Conservation (phyloP, 2,888 invertebrate species). For the Apotomis turbidana region DNA sequence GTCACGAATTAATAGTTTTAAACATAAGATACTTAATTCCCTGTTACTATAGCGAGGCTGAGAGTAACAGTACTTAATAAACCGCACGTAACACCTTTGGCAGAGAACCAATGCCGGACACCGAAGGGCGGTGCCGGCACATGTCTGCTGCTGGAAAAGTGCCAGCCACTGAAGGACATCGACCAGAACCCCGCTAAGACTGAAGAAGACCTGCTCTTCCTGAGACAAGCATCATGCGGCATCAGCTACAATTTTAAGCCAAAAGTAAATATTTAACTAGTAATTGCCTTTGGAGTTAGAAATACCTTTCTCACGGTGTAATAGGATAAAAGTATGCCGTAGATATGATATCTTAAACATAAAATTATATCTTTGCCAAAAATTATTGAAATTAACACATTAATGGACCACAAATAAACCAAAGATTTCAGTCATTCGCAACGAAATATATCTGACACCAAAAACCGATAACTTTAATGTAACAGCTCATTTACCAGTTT, state of each 20-base stretch:
- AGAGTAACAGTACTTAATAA: background rate
- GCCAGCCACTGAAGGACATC: constrained; percentile 48
- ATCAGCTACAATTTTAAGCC: constrained; percentile 44
- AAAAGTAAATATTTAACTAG: constrained; percentile 31
- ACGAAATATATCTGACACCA: too few species aligned
- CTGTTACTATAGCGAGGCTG: too few species aligned
- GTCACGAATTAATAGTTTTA: too few species aligned
- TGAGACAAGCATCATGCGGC: constrained; percentile 51
- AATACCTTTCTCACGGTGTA: background rate
- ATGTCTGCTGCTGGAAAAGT: constrained; percentile 51
- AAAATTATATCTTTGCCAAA: too few species aligned
- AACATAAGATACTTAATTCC: too few species aligned
- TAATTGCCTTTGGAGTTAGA: background rate
- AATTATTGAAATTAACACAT: too few species aligned
- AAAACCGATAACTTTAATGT: too few species aligned
- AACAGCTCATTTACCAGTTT: too few species aligned
- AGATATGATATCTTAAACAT: too few species aligned
- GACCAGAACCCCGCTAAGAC: constrained; percentile 46
- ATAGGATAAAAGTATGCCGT: background rate
- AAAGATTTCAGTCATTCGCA: too few species aligned
- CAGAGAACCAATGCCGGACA: constrained; percentile 54
- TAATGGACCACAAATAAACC: too few species aligned
- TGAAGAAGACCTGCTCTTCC: constrained; percentile 45
- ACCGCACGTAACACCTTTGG: background rate
- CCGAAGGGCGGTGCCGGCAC: constrained; percentile 51